Conservation (phyloP, 2,888 invertebrate species). For the Antheraea yamamai region DNA sequence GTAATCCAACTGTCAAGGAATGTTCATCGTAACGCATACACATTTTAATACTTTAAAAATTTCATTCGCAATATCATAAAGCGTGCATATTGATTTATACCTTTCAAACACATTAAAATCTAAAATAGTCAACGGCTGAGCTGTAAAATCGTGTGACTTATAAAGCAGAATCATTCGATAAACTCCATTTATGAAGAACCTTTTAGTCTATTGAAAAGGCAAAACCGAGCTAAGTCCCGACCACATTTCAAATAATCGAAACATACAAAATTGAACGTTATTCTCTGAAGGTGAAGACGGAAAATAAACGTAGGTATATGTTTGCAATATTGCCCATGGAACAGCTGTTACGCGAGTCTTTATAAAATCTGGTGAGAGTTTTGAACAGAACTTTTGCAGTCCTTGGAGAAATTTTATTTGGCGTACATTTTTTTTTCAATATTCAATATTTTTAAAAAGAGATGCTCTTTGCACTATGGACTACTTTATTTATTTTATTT, state of each 20-base stretch:
- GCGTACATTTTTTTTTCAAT: not conserved
- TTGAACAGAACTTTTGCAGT: conserved; percentile 14
- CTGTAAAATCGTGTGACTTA: conserved; percentile 7
- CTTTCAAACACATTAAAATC: not conserved
- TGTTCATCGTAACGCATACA: not conserved
- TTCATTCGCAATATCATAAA: not conserved
- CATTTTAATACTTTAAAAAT: not conserved
- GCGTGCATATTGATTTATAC: not conserved
- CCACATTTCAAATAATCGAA: not conserved
- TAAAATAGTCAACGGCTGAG: not conserved
- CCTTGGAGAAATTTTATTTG: conserved; percentile 9
- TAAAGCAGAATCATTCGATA: conserved; percentile 11
- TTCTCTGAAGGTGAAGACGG: not conserved
- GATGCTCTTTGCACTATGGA: not conserved
- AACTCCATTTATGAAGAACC: conserved; percentile 13
- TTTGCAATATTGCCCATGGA: not conserved
- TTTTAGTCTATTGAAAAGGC: conserved; percentile 16
- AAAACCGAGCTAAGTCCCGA: not conserved
- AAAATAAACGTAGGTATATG: not conserved
- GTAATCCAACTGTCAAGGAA: too few species aligned
- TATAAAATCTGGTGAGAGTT: conserved; percentile 15
- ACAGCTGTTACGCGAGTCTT: conserved; percentile 14
- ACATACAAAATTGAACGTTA: not conserved
- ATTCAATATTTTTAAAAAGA: not conserved
- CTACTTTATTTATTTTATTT: not conserved